Conservation (phyloP, 2,797 vertebrate genomes). For the Parotocinclus haroldoi region DNA sequence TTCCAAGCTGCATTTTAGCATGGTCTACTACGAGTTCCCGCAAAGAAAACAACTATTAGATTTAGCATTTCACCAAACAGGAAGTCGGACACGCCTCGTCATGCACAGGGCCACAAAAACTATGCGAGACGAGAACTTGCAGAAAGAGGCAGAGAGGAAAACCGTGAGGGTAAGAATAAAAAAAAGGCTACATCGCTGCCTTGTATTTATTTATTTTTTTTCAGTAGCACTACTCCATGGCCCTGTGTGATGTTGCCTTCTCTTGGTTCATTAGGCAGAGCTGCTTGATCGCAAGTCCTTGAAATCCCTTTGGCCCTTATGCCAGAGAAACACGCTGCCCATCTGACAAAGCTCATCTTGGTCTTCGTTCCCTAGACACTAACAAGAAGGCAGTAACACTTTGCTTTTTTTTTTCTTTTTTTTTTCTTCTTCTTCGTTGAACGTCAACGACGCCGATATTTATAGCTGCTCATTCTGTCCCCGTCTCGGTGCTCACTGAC, state of each 20-base stretch:
- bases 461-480: no score
- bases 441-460: no score
- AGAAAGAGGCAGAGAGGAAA: conserved; percentile 11
- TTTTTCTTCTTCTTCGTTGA: no score
- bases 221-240: conserved; percentile 27
- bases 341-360: conserved; percentile 46
- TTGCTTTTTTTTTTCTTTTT: conserved; percentile 6
- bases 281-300: conserved; percentile 59
- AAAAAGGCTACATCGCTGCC: conserved; percentile 18
- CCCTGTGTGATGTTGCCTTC: conserved; percentile 51
- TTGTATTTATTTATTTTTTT: conserved; percentile 15
- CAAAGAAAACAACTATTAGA: conserved; percentile 55
- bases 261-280: conserved; percentile 61
- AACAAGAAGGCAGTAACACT: conserved; percentile 46
- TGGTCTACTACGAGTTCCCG: conserved; percentile 51
- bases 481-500: no score
- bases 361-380: conserved; percentile 44
- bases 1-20: conserved; percentile 48
- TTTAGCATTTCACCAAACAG: conserved; percentile 63
- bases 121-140: conserved; percentile 65
- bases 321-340: conserved; percentile 49
- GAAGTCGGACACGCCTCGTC: conserved; percentile 58
- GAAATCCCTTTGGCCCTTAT: conserved; percentile 48
- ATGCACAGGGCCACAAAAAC: conserved; percentile 55
- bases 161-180: conserved; percentile 14